Percentiles rank a stretch among this genome's conserved stretches.
phyloP scores from a whole-genome alignment of 1,140 invertebrate genomes.

The Camponotus floridanus region DNA sequence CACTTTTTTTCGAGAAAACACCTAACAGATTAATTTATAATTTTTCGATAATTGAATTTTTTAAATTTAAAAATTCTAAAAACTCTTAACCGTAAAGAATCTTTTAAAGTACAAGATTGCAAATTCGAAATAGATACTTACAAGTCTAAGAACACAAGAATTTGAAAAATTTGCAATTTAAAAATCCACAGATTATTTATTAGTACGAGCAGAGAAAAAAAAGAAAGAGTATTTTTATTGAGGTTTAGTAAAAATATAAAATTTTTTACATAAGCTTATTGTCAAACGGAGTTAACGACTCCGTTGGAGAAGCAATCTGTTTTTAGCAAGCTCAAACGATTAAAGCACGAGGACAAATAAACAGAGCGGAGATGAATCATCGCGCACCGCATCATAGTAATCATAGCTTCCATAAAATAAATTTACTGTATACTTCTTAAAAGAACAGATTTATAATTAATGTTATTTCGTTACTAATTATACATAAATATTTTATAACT shows the following conservation, averaged over 20 bases:
- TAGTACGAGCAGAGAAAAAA: background rate
- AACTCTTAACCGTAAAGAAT: background rate
- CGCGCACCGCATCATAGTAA: background rate
- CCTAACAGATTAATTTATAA: background rate
- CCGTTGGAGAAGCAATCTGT: slow-evolving; percentile 21
- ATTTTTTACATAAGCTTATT: background rate
- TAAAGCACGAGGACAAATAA: slow-evolving; percentile 52
- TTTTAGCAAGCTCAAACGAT: slow-evolving; percentile 31
- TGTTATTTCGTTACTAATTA: slow-evolving; percentile 10
- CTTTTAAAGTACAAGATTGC: background rate
- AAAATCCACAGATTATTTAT: slow-evolving; percentile 3
- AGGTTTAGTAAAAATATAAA: slow-evolving; percentile 32
- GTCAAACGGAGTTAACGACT: slow-evolving; percentile 10
- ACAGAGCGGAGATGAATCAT: slow-evolving; percentile 28
- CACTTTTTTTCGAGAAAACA: background rate
- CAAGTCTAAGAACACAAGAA: background rate
- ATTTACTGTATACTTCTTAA: background rate
- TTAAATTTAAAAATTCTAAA: background rate
- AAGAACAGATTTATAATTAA: background rate
- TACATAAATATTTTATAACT: slow-evolving; percentile 3
- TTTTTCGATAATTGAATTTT: background rate
- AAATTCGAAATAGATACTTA: background rate
- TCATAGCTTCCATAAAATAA: background rate
- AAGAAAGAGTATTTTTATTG: slow-evolving; percentile 8
- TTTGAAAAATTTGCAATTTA: background rate